Evolutionary conservation across 2,888 invertebrate genomes (phyloP), one percentile per base, ranked within the genome.

Genomic region (Ochropacha duplaris): DNA sequence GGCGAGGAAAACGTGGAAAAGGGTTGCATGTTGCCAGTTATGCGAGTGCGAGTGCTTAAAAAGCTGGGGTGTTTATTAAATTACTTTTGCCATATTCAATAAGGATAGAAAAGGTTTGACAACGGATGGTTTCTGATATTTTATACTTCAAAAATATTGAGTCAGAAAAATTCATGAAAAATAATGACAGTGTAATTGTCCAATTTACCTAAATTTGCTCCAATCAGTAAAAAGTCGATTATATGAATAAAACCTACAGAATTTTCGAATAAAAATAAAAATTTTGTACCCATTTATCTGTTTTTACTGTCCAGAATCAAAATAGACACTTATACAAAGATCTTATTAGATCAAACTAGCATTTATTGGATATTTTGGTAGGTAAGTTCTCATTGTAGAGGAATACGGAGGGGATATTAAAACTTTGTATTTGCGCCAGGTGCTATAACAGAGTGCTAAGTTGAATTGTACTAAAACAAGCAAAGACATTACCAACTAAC

Each of bases 1-100:
- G 69, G 72, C 70, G 31, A 31, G 65, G 74, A 74, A 78, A 75
- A 78, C 71, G 68, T 69, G 66, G 64, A 65, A 72, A 81, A 79
- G 79, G 82, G 78, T 78, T 72, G 31, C 52, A 12, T 19, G 52
- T 31, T 9, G 55, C 56, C 36, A 26, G 39, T 57, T 50, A 51
- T 39, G 24, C 55, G 19, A 58, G 54, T 36, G 44, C 44, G 44
- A 44, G 54, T 67, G 65, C 64, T 74, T 72, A 67, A 72, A 76
- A 72, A 71, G 65, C 55, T 54, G 55, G 67, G 64, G 60, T 65
- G 65, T 64, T 73, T 74, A 74, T 75, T 74, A 69, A 73, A 74
- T 70, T 67, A 71, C 63, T 59, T 61, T 39, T 50, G 58, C 19
- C 26, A 3, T n/a, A 54, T 54, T 54, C 57, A 62, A 59, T 65